These are phyloP conservation scores for Microcebus tavaratra DNA, from an alignment of 2,113 vertebrate genomes.

Conservation along the genomic window DNA sequence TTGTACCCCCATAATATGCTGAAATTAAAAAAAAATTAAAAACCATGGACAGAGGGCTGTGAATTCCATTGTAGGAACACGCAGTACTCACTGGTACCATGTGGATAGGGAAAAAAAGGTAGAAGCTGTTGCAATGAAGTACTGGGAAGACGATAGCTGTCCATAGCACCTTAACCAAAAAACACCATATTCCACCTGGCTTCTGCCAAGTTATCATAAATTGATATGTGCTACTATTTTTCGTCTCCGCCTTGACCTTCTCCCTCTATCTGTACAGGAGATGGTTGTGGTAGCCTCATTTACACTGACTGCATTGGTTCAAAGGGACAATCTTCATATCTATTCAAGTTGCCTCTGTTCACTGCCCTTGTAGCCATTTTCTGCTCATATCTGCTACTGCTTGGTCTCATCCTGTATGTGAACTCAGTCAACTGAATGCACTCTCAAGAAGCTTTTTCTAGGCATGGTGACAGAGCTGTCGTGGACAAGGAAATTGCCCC, in stretches of 20 bases:
- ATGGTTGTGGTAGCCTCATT: not conserved
- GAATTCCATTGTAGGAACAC: not conserved
- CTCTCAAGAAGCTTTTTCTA: not conserved
- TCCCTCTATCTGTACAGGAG: not conserved
- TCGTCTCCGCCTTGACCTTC: not conserved
- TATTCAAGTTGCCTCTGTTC: not conserved
- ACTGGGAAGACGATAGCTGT: not conserved
- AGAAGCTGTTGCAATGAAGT: not conserved
- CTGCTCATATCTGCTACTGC: not conserved
- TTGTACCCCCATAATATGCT: too few relatives aligned
- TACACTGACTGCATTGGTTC: not conserved
- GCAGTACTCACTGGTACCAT: not conserved
- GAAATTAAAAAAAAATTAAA: not conserved
- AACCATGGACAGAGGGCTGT: not conserved
- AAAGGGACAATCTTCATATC: not conserved
- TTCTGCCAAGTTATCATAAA: slow-evolving; percentile 17
- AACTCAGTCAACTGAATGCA: not conserved
- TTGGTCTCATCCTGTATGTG: not conserved
- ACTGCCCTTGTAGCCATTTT: not conserved
- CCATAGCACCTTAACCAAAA: not conserved
- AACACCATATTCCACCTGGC: not conserved
- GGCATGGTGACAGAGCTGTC: not conserved
- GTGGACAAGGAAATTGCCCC: not conserved
- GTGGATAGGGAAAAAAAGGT: not conserved
- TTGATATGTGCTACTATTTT: not conserved